phyloP scores from a whole-genome alignment of 2,888 invertebrate species.

The Amphipyra berbera region DNA sequence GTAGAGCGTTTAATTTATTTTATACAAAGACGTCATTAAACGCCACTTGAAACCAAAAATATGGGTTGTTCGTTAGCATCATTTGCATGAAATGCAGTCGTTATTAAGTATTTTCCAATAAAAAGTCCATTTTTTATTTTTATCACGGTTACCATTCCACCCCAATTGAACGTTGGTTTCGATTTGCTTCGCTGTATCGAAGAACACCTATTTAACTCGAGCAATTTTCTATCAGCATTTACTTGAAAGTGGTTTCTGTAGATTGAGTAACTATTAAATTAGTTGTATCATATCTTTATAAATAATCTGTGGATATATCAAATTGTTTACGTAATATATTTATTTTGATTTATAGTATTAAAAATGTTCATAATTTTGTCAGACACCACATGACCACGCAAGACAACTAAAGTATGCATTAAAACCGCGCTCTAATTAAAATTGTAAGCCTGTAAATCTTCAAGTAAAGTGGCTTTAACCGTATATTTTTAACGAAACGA shows the following conservation, averaged over 20 bases:
- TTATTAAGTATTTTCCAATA: conserved; percentile 68
- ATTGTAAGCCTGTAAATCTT: conserved; percentile 44
- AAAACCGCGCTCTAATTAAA: conserved; percentile 57
- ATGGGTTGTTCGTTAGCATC: conserved; percentile 40
- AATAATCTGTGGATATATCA: too few relatives aligned
- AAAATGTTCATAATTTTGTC: conserved; percentile 13
- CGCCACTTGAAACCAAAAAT: conserved; percentile 12
- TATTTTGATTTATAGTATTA: background rate
- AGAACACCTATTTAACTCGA: conserved; percentile 7
- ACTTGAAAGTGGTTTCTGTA: background rate
- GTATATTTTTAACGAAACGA: conserved; percentile 55
- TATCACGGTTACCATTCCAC: conserved; percentile 61
- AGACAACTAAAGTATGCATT: conserved; percentile 46
- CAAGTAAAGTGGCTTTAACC: conserved; percentile 44
- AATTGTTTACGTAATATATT: too few relatives aligned
- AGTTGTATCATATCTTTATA: too few relatives aligned
- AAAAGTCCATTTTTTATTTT: conserved; percentile 67
- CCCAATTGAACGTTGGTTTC: conserved; percentile 32
- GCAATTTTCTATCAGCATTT: background rate
- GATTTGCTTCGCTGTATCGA: conserved; percentile 4
- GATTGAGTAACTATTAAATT: too few relatives aligned
- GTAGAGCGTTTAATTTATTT: conserved; percentile 1
- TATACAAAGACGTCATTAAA: background rate
- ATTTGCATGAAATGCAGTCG: conserved; percentile 25
- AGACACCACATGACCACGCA: conserved; percentile 27